Evolutionary conservation across 2,888 invertebrate species (phyloP), one percentile per base, ranked within the genome.

Genomic region (Sclerodermus sp.): DNA sequence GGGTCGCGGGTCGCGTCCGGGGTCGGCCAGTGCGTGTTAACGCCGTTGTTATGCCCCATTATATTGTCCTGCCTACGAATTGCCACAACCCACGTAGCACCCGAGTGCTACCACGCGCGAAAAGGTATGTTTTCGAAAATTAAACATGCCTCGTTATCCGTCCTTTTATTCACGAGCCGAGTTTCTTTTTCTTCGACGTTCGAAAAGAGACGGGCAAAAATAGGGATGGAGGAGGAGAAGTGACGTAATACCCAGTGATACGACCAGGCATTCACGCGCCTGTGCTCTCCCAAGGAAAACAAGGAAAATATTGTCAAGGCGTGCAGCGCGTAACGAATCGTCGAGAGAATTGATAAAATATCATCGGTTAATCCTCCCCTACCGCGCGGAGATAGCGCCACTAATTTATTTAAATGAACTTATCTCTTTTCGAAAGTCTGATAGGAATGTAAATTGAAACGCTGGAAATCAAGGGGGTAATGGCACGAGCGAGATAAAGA

Each of bases 331-430:
- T 67, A 71, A 74, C 76, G 73, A 75, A 76, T 74, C 71, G 68
- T 66, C 60, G 69, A 64, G 75, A 74, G 72, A 76, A 77, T 77
- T 77, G 76, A 77, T 77, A 75, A 73, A 76, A 75, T 74, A 76
- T 71, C 67, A 73, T 74, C n/a, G n/a, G n/a, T 74, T 72, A 76
- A 76, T 72, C 73, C 70, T 47, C 53, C 54, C 53, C 51, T 54
- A 54, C 55, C 58, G 49, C 44, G 47, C 55, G 55, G 56, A 76
- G 75, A 76, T 76, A 77, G 74, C 73, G 67, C 75, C 71, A 75
- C 77, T 77, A 77, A 77, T 77, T 77, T 76, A 77, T 77, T 77
- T 77, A 77, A 77, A 77, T 75, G 73, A 71, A 75, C 70, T 77
- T 77, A 77, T 77, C 77, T 77, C 66, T 54, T 73, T 64, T 67